Evolutionary conservation across 2,888 invertebrate species (phyloP).

Genomic region (Drosophila koepferae): DNA sequence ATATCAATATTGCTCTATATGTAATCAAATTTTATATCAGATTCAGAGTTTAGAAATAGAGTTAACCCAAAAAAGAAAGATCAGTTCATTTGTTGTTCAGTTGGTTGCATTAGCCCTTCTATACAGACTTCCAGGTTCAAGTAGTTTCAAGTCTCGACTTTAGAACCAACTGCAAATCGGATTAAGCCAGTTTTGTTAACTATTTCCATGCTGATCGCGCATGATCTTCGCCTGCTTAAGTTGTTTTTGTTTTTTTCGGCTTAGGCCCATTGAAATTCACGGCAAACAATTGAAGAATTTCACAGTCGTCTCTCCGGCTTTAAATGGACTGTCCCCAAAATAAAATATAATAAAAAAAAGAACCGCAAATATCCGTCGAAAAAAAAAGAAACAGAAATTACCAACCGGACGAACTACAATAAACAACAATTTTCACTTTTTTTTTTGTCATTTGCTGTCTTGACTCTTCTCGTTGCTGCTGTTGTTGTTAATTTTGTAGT

Average conservation of each 20-base stretch:
- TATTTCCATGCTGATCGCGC: background rate
- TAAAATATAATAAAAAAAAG: constrained; percentile 18
- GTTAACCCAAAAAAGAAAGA: too few species aligned
- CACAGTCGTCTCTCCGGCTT: constrained; percentile 23
- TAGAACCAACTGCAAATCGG: background rate
- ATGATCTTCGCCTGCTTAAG: constrained; percentile 11
- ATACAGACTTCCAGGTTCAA: background rate
- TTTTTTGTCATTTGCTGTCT: constrained; percentile 59
- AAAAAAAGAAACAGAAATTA: constrained; percentile 12
- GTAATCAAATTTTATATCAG: too few species aligned
- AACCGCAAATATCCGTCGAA: constrained; percentile 73
- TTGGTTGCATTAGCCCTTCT: too few species aligned
- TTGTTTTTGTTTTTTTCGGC: constrained; percentile 7
- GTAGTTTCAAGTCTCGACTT: background rate
- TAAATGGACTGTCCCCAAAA: constrained; percentile 52
- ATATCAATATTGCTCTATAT: too few species aligned
- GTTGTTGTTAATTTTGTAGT: constrained; percentile 17
- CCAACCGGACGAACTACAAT: constrained; percentile 69
- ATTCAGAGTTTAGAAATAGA: background rate
- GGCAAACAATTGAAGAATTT: constrained; percentile 41
- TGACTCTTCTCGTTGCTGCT: constrained; percentile 20
- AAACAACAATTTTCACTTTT: constrained; percentile 76
- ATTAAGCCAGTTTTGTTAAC: background rate
- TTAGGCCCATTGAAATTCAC: constrained; percentile 49
- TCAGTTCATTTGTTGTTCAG: background rate